A percentile compares a stretch with the other conserved stretches of the same genome.
Conservation (phyloP, 2,888 invertebrate genomes). For the Parnassius mnemosyne region DNA sequence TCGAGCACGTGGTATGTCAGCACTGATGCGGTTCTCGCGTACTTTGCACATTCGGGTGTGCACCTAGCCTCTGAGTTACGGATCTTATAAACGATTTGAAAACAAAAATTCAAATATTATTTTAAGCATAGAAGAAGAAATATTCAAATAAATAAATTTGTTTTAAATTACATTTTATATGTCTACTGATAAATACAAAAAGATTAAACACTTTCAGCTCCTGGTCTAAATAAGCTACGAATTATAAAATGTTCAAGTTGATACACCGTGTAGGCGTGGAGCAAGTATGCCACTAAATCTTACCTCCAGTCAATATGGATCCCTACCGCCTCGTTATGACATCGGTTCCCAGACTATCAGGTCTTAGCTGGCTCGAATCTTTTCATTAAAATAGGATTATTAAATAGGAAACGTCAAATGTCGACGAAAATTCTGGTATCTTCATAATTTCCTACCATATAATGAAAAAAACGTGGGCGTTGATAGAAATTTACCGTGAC, state of each 20-base stretch:
- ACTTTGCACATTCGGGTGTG: no score
- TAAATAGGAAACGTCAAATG: slow-evolving; percentile 10
- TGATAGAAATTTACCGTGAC: slow-evolving; percentile 9
- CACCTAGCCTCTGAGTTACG: no score
- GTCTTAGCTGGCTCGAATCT: slow-evolving; percentile 18
- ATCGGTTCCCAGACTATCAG: slow-evolving; percentile 20
- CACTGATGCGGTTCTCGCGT: no score
- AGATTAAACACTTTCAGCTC: not conserved
- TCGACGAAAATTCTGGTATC: slow-evolving; percentile 16
- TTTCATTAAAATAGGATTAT: slow-evolving; percentile 26
- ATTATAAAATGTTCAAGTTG: slow-evolving; percentile 9
- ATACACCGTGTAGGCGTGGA: slow-evolving; percentile 33
- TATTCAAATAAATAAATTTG: no score
- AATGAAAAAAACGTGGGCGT: slow-evolving; percentile 15
- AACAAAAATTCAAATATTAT: no score
- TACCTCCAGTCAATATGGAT: slow-evolving; percentile 23
- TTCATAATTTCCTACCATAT: slow-evolving; percentile 12
- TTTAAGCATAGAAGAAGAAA: no score
- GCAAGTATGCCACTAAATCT: slow-evolving; percentile 34
- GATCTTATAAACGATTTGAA: no score
- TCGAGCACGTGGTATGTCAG: no score
- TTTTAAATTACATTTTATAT: no score
- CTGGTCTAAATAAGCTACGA: slow-evolving; percentile 7
- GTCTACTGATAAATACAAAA: no score
- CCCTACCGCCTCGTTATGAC: slow-evolving; percentile 23